These are phyloP conservation scores for Girardinus metallicus DNA, from an alignment of 2,797 vertebrate genomes.

Conservation along the genomic window DNA sequence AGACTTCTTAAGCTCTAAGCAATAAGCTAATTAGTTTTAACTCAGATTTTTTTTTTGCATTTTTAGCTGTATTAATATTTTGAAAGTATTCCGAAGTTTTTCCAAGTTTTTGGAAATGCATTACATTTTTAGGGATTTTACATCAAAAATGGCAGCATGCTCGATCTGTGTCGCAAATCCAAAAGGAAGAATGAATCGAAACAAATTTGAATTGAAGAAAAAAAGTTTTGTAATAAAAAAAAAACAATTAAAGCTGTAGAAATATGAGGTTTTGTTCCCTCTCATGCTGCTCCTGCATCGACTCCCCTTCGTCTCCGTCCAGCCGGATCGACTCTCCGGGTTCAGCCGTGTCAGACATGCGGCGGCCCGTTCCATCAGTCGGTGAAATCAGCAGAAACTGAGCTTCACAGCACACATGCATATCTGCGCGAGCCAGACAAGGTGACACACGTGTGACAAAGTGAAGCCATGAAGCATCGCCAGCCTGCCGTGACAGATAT, in stretches of 20 bases:
- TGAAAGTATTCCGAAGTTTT: too few relatives aligned
- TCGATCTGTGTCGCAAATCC: background rate
- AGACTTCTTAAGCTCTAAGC: background rate
- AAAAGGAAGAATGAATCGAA: background rate
- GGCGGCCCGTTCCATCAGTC: slow-evolving; percentile 34
- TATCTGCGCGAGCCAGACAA: slow-evolving; percentile 26
- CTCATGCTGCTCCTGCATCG: background rate
- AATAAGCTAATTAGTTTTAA: background rate
- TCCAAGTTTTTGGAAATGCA: background rate
- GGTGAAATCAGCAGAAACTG: slow-evolving; percentile 15
- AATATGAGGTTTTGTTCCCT: too few relatives aligned
- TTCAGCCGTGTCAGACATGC: slow-evolving; percentile 22
- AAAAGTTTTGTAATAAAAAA: background rate
- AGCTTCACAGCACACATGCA: slow-evolving; percentile 9
- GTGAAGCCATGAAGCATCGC: slow-evolving; percentile 41
- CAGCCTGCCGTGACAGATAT: slow-evolving; percentile 46
- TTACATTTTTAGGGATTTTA: background rate
- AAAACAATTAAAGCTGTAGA: background rate
- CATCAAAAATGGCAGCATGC: background rate
- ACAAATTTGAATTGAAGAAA: background rate
- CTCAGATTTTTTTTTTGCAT: background rate
- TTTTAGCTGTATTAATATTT: background rate
- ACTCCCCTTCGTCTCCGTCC: slow-evolving; percentile 7
- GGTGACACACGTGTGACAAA: slow-evolving; percentile 50
- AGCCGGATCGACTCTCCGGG: slow-evolving; percentile 12